These are phyloP conservation scores for Tenthredo notha DNA, from an alignment of 2,888 invertebrate species.

Conservation along the genomic window DNA sequence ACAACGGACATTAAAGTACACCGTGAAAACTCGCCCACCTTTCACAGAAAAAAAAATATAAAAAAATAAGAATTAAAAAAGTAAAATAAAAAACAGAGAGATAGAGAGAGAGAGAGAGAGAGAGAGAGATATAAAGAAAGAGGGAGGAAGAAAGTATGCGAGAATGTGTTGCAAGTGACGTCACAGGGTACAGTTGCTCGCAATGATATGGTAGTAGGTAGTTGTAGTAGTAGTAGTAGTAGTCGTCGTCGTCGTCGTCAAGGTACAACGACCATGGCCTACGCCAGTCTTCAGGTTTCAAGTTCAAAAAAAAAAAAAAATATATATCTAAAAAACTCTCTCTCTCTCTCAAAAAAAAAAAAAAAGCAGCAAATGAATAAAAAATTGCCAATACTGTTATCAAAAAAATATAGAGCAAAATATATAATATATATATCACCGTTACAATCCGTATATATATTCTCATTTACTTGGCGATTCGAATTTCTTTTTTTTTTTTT, in stretches of 20 bases:
- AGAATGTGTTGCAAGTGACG: conserved; percentile 23
- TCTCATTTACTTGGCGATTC: background rate
- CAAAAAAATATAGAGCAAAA: too few species aligned
- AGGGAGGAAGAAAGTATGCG: background rate
- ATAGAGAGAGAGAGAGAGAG: background rate
- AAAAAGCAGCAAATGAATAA: too few species aligned
- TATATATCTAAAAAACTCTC: too few species aligned
- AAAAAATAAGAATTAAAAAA: background rate
- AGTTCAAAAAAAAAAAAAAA: background rate
- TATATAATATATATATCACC: too few species aligned
- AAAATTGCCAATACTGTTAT: too few species aligned
- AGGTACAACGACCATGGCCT: conserved; percentile 7
- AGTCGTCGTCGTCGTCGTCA: background rate
- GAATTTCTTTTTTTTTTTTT: background rate
- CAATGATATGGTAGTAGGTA: background rate
- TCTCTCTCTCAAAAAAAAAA: background rate
- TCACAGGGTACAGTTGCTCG: conserved; percentile 35
- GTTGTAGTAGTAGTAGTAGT: too few species aligned
- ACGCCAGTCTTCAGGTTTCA: background rate
- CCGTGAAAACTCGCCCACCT: conserved; percentile 34
- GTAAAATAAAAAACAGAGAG: background rate
- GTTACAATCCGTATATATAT: background rate
- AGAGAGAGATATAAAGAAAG: conserved; percentile 1
- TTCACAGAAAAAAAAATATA: too few species aligned
- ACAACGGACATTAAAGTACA: background rate